Evolutionary conservation across 1,140 invertebrate species (phyloP).

Genomic region (Metopolophium dirhodum): DNA sequence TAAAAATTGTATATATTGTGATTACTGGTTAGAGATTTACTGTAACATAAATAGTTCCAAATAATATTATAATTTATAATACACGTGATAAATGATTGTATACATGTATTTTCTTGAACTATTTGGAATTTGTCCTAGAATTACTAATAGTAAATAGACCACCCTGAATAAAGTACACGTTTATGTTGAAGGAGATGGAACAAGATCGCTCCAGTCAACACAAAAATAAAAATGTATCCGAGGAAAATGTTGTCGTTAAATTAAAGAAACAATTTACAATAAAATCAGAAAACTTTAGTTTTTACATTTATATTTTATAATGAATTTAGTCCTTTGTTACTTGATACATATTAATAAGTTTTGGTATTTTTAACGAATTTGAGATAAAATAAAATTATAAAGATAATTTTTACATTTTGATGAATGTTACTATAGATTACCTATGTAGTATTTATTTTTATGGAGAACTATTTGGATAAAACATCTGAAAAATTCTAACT

Average conservation of each 20-base stretch:
- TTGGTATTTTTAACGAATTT: neutral
- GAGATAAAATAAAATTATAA: neutral
- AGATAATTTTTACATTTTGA: neutral
- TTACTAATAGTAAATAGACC: conserved; percentile 18
- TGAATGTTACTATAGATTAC: neutral
- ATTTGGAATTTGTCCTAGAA: conserved; percentile 12
- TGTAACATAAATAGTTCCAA: neutral
- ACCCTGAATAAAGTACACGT: conserved; percentile 7
- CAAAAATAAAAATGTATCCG: neutral
- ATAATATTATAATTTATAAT: neutral
- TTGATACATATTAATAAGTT: neutral
- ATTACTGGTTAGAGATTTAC: neutral
- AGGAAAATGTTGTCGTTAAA: neutral
- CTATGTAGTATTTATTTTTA: neutral
- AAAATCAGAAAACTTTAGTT: neutral
- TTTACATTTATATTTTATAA: neutral
- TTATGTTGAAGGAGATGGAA: neutral
- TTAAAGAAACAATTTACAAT: neutral
- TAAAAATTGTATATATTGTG: neutral
- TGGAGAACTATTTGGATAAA: neutral
- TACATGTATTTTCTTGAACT: neutral
- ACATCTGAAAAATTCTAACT: neutral
- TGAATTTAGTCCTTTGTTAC: neutral
- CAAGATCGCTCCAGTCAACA: neutral
- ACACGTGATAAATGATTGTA: neutral